Evolutionary conservation across 2,797 vertebrate species (phyloP).

Genomic region (Paratrypauchen microcephalus): DNA sequence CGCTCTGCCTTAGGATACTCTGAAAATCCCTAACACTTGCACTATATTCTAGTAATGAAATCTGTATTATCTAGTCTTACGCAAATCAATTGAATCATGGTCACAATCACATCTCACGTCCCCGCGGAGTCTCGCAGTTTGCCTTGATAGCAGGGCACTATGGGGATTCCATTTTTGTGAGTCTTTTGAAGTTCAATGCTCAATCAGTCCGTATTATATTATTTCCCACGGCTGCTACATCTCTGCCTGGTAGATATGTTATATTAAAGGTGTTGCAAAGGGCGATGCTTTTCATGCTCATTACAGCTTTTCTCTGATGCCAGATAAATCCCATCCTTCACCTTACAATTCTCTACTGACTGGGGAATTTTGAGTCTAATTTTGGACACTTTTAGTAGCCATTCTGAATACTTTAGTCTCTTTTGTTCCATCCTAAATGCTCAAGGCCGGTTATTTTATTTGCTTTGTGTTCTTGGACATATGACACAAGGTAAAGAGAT

Average conservation of each 20-base stretch:
- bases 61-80: constrained; percentile 5
- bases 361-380: background rate
- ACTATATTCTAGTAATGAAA: constrained; percentile 26
- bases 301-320: background rate
- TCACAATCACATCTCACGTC: background rate
- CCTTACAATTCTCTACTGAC: background rate
- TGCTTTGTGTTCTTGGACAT: constrained; percentile 47
- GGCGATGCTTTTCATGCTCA: constrained; percentile 1
- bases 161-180: constrained; percentile 31
- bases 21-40: constrained; percentile 21
- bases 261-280: constrained; percentile 6
- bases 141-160: constrained; percentile 8
- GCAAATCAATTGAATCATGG: constrained; percentile 16
- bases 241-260: background rate
- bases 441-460: constrained; percentile 15
- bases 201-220: constrained; percentile 3
- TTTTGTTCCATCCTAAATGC: constrained; percentile 20
- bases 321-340: constrained; percentile 1
- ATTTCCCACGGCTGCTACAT: background rate
- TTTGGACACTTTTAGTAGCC: background rate
- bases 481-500: constrained; percentile 37
- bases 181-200: constrained; percentile 16
- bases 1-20: background rate
- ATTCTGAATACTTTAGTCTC: background rate
- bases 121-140: constrained; percentile 23